Evolutionary conservation across 1,140 invertebrate genomes (phyloP).

Genomic region (Sarcophaga peregrina): DNA sequence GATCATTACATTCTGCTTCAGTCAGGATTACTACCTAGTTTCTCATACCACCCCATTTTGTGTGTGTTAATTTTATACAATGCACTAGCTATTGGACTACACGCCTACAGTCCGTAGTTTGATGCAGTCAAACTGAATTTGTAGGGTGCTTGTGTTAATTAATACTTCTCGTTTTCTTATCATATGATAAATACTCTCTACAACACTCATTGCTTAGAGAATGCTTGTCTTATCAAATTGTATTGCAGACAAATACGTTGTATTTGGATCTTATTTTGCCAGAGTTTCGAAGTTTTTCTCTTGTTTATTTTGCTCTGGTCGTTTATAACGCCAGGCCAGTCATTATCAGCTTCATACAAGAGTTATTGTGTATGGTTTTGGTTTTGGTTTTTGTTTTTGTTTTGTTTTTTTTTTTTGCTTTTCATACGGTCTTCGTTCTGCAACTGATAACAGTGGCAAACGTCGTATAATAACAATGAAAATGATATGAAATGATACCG

Average conservation of each 20-base stretch:
- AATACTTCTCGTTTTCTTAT: neutral
- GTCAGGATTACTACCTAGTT: too few relatives aligned
- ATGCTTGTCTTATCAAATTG: neutral
- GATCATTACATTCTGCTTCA: too few relatives aligned
- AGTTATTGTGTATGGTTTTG: neutral
- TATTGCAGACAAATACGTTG: neutral
- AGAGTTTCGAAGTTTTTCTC: neutral
- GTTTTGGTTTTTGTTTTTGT: too few relatives aligned
- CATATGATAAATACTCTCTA: neutral
- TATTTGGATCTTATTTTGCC: constrained; percentile 1
- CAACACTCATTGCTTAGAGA: neutral
- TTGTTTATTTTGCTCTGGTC: neutral
- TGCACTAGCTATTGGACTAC: too few relatives aligned
- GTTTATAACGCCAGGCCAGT: neutral
- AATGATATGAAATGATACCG: constrained; percentile 19
- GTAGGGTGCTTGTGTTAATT: neutral
- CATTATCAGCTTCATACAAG: neutral
- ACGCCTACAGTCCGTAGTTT: too few relatives aligned
- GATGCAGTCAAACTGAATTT: too few relatives aligned
- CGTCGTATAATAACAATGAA: neutral
- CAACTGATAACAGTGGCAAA: constrained; percentile 12
- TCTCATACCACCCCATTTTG: too few relatives aligned
- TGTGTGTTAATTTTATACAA: too few relatives aligned
- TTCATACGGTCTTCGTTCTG: constrained; percentile 10
- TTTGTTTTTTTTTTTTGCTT: neutral